Evolutionary conservation across 35 echinoderm and acorn worm species (phyloP).

Genomic region (Hemicentrotus pulcherrimus): DNA sequence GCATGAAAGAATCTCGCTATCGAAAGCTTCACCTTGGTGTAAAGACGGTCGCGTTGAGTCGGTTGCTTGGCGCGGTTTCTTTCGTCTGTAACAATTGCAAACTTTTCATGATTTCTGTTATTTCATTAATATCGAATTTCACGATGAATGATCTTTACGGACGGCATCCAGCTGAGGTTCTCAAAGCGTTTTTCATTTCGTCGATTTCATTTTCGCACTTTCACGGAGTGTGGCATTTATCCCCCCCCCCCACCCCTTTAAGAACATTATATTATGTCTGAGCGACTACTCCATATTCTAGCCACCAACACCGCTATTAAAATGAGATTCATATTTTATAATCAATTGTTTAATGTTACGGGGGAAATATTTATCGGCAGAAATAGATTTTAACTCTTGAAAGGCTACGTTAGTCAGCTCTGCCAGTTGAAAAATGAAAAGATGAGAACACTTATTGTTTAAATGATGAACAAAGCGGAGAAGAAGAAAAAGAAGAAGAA

Average conservation of each 20-base stretch:
- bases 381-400: no score
- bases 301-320: no score
- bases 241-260: not conserved
- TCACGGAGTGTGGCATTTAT: not conserved
- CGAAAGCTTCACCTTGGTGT: not conserved
- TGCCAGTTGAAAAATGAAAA: no score
- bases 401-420: no score
- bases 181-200: not conserved
- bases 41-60: not conserved
- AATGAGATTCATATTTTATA: no score
- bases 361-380: no score
- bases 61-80: not conserved
- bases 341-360: no score
- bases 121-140: not conserved
- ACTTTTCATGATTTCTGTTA: not conserved
- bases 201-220: conserved; percentile 12
- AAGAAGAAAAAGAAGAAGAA: no score
- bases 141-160: not conserved
- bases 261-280: no score
- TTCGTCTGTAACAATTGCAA: not conserved
- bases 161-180: not conserved
- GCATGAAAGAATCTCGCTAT: not conserved
- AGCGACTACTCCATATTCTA: no score
- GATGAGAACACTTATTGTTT: no score
- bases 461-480: no score